Conservation (phyloP, 2,888 invertebrate genomes). For the Pantelozetes paolii region DNA sequence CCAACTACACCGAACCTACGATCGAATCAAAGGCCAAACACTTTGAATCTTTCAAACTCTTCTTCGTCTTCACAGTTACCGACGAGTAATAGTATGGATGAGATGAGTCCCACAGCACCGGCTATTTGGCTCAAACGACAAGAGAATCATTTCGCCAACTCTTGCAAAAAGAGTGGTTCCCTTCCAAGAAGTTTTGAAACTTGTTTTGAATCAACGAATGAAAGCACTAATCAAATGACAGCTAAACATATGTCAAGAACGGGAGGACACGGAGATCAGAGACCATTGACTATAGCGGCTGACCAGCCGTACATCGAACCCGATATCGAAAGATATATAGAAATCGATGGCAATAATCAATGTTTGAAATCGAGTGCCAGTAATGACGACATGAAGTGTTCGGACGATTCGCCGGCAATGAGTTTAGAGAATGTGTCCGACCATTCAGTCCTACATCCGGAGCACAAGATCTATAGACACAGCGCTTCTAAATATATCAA, state of each 20-base stretch:
- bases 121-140: conserved; percentile 69
- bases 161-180: conserved; percentile 69
- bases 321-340: conserved; percentile 55
- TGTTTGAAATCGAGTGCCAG: conserved; percentile 31
- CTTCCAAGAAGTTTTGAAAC: conserved; percentile 70
- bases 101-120: conserved; percentile 61
- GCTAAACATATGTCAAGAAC: not conserved
- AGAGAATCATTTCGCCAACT: conserved; percentile 62
- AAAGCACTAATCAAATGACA: not conserved
- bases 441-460: conserved; percentile 63
- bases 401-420: conserved; percentile 53
- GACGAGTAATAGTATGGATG: conserved; percentile 44
- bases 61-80: conserved; percentile 29
- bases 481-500: conserved; percentile 56
- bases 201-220: conserved; percentile 10
- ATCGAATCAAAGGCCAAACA: not conserved
- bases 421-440: conserved; percentile 54
- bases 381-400: conserved; percentile 51
- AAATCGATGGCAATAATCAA: conserved; percentile 1
- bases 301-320: conserved; percentile 63
- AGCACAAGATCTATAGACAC: conserved; percentile 69
- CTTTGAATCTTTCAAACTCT: conserved; percentile 21
- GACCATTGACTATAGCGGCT: conserved; percentile 68
- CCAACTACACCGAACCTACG: not conserved
- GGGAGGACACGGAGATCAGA: conserved; percentile 50